Evolutionary conservation across 2,797 vertebrate species (phyloP), one percentile per base, ranked within the genome.

Genomic region (Merluccius polli): DNA sequence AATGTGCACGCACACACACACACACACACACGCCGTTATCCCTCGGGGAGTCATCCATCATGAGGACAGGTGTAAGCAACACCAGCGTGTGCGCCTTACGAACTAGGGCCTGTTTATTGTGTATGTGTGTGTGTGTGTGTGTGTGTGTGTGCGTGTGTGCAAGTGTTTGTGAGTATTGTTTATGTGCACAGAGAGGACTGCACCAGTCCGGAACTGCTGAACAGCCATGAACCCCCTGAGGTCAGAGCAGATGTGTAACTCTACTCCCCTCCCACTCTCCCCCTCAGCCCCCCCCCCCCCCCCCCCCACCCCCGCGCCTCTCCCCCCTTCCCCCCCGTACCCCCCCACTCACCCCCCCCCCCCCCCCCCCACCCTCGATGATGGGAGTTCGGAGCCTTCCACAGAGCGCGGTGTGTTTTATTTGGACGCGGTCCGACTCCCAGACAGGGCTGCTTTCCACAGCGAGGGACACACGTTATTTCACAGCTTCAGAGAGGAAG

Each of bases 191-290:
- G n/a, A 65, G 21, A 30, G 6, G 52, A 59, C 52, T 59, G 52
- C 65, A 68, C 24, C 65, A 68, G 44, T 31, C 9, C 52, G 6
- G 79, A 44, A 73, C 68, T 77, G 73, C 76, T 71, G 76, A 82
- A 80, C 84, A 81, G 87, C 81, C 83, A 85, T 87, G 82, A 82
- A 78, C 75, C 88, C 89, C 83, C 81, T 68, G 85, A 89, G 89
- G 35, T 48, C 84, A 79, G 77, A 82, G 81, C 87, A 87, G 90
- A 90, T 86, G 83, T 30, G 89, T 80, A 91, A 91, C 85, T 82
- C 81, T 77, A 88, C 74, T 63, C 59, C n/a, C 59, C 59, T 63
- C 59, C 59, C 59, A 63, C 24, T n/a, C 59, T 11, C 59, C 9
- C n/a, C 59, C 59, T 24, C 59, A 7, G 72, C 72, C 88, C 83